Base-by-base conservation (phyloP, 2,797 vertebrate genomes). In the Tokudaia tokunoshimensis region DNA sequence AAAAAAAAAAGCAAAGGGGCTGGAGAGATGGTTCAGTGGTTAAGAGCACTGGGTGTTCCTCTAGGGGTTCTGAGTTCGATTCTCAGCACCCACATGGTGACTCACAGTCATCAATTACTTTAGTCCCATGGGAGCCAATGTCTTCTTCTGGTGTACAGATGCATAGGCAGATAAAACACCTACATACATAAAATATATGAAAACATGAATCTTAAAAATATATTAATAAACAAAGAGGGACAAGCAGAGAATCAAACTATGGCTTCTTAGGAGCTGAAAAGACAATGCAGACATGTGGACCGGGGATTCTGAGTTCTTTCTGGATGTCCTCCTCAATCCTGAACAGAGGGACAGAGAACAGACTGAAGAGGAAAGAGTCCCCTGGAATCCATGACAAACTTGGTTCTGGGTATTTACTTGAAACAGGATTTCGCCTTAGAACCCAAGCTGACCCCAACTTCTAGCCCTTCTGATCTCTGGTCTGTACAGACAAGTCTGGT, bases 201-300 rank as follows among this genome's bases (percentile, higher is more conserved):
- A 57, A 26, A 47, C 63, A 65, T 47, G 29, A 67, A 47, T 65
- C 41, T 84, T 50, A 84, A 44, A 81, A 31, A 65, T 47, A 65
- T 65, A 34, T 85, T 59, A 82, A 41, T 22, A 52, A 70, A 37
- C 31, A 50, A 47, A 63, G 29, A 63, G 12, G 52, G 59, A 70
- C 91, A 92, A 47, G 57, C n/a, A 89, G 44, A 93, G 87, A 96
- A 47, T 11, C n/a, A 92, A 86, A 91, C 57, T 29, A 52, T 13
- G 52, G 44, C 70, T 85, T 78, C 74, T 55, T 52, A 91, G 91
- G 85, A 78, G 87, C 82, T 82, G 63, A 34, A 65, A 37, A 70
- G n/a, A 14, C 55, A 13, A 41, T 59, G 22, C 41, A 31, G 24
- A 34, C 59, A 4, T 47, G 76, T 61, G 47, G 52, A 37, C 55